Evolutionary conservation across 2,113 vertebrate genomes (phyloP).

Genomic region (Pipa parva): DNA sequence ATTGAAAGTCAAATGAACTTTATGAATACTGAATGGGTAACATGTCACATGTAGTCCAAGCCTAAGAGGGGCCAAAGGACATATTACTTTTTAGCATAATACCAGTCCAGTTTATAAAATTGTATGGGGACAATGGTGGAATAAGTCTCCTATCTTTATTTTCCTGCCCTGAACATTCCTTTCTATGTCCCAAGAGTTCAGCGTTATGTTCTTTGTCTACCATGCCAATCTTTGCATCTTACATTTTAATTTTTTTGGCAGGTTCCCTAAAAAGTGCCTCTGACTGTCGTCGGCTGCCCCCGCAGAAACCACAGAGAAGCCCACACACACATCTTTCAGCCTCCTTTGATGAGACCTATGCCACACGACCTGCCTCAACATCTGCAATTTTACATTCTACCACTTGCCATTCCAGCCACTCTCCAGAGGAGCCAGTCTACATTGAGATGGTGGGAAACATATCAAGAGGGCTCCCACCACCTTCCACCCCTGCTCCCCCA

Average conservation of each 20-base stretch:
- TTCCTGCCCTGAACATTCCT: too few species aligned
- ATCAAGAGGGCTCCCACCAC: constrained; percentile 62
- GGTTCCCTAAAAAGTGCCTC: constrained; percentile 75
- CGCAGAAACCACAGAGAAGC: constrained; percentile 81
- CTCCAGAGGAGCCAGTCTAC: constrained; percentile 76
- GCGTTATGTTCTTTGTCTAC: too few species aligned
- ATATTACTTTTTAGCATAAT: too few species aligned
- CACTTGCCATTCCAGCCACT: constrained; percentile 56
- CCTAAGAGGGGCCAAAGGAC: too few species aligned
- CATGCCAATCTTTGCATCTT: background rate
- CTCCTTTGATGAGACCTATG: constrained; percentile 54
- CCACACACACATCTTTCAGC: constrained; percentile 85
- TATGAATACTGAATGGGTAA: too few species aligned
- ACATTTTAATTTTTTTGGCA: constrained; percentile 14
- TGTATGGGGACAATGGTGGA: too few species aligned
- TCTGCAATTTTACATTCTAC: constrained; percentile 54
- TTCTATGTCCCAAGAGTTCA: too few species aligned
- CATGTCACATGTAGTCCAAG: too few species aligned
- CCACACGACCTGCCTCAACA: constrained; percentile 37
- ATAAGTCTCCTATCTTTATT: too few species aligned
- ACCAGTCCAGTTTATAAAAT: too few species aligned
- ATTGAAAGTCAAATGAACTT: too few species aligned
- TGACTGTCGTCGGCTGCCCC: constrained; percentile 76
- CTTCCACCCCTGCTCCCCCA: constrained; percentile 55
- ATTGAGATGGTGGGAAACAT: constrained; percentile 90